Conservation (phyloP, 2,888 invertebrate species). For the Leucophora obtusa region DNA sequence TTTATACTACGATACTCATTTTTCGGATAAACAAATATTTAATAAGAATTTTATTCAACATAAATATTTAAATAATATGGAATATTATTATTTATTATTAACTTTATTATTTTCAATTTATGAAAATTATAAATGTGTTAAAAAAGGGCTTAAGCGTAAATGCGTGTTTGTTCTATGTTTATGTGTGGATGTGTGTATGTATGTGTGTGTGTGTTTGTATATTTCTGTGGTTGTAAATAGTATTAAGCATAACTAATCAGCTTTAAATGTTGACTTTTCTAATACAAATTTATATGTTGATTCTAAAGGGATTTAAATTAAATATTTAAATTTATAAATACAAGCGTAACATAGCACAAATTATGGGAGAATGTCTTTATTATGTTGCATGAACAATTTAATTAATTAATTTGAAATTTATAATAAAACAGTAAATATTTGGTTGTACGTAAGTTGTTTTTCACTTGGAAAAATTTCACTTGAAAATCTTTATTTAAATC, state of each 20-base stretch:
- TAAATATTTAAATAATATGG: background rate
- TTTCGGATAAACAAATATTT: background rate
- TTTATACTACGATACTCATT: background rate
- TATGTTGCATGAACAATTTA: no score
- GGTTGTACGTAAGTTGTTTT: no score
- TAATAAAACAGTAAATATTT: no score
- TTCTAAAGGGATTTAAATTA: slow-evolving; percentile 15
- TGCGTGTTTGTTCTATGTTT: no score
- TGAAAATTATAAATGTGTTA: background rate
- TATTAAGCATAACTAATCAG: slow-evolving; percentile 15
- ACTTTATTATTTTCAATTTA: background rate
- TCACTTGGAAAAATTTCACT: no score
- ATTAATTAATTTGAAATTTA: no score
- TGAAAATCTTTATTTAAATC: no score
- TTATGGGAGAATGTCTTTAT: background rate
- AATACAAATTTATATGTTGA: background rate
- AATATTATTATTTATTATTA: background rate
- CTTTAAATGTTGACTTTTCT: background rate
- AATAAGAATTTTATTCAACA: background rate
- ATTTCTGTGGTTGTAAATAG: background rate
- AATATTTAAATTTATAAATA: slow-evolving; percentile 16
- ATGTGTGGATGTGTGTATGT: no score
- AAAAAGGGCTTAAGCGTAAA: background rate
- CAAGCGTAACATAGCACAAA: background rate
- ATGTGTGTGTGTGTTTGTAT: background rate